Conservation (phyloP, 2,888 invertebrate species). For the Saturnia pavonia region DNA sequence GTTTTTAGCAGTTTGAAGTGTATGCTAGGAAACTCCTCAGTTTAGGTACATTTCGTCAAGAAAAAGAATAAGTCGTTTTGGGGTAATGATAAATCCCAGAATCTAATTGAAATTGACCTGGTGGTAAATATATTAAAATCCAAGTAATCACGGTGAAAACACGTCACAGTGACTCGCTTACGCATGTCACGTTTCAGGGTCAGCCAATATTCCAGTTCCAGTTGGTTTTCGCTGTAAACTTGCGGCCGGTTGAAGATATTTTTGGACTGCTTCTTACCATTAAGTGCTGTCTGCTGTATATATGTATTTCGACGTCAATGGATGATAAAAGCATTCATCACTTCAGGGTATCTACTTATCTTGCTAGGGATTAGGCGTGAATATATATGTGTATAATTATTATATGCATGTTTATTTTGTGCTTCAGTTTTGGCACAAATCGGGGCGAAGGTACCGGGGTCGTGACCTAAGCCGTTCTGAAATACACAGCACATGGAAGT, state of each 20-base stretch:
- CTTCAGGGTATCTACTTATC: not conserved
- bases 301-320: not conserved
- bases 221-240: not conserved
- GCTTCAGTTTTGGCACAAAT: not conserved
- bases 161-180: no score
- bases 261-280: not conserved
- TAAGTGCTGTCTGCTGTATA: not conserved
- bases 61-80: no score
- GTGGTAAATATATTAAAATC: no score
- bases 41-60: no score
- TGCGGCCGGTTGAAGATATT: not conserved
- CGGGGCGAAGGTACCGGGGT: constrained; percentile 35
- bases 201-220: not conserved
- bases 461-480: constrained; percentile 33
- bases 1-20: not conserved
- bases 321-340: not conserved
- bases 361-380: not conserved
- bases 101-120: no score
- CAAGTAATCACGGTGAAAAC: no score
- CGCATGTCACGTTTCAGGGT: no score
- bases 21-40: no score
- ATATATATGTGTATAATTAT: not conserved
- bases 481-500: constrained; percentile 33
- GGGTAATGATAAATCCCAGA: no score
- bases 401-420: constrained; percentile 3